Evolutionary conservation across 2,113 vertebrate genomes (phyloP).

Genomic region (Neofelis nebulosa): DNA sequence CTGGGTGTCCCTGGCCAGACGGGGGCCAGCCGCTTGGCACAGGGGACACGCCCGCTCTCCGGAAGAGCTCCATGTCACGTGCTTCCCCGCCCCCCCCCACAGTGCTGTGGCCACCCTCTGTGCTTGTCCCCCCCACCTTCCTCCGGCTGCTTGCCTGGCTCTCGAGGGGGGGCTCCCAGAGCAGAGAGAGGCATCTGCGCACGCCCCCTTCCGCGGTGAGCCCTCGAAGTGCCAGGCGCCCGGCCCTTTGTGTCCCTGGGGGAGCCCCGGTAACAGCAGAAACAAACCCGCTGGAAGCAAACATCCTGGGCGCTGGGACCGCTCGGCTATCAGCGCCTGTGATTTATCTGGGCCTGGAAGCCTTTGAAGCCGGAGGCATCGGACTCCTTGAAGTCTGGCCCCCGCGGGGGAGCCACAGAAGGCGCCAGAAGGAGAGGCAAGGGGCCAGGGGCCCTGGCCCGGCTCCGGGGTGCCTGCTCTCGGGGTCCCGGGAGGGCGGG

Average conservation of each 20-base stretch:
- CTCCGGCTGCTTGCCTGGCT: neutral
- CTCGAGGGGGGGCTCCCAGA: neutral
- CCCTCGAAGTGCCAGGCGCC: too few species aligned
- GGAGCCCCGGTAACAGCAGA: neutral
- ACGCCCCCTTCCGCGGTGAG: neutral
- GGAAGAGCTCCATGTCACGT: neutral
- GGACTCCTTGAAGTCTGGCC: neutral
- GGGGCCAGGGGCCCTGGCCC: neutral
- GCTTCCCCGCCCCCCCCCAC: neutral
- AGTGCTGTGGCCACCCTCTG: neutral
- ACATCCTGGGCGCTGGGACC: neutral
- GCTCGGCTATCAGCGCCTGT: neutral
- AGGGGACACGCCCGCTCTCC: neutral
- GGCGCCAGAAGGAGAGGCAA: neutral
- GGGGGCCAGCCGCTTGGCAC: neutral
- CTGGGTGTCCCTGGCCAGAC: rapidly evolving
- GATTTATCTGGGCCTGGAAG: neutral
- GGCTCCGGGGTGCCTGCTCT: neutral
- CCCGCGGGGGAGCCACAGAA: neutral
- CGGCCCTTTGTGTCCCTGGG: neutral
- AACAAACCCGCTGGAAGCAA: neutral
- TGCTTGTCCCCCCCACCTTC: neutral
- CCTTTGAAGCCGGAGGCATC: conserved; percentile 21
- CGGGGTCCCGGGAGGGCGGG: neutral
- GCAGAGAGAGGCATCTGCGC: neutral